Conservation (phyloP, 2,113 vertebrate species). For the Beaufortia kweichowensis region DNA sequence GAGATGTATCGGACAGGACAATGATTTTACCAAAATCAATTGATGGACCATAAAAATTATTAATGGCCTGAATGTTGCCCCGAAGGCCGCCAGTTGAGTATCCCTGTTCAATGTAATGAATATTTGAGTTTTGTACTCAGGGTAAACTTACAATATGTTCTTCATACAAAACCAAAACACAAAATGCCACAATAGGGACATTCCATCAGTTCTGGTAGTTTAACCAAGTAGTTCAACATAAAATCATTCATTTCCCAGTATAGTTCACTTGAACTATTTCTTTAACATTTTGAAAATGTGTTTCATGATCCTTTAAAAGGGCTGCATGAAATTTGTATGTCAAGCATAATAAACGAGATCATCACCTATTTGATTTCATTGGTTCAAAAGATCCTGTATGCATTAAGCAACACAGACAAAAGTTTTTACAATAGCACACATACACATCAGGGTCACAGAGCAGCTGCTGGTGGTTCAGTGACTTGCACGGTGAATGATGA, state of each 20-base stretch:
- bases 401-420: neutral
- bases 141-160: neutral
- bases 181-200: too few relatives aligned
- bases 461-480: constrained; percentile 46
- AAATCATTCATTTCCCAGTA: too few relatives aligned
- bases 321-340: neutral
- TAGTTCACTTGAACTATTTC: too few relatives aligned
- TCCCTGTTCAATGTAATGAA: neutral
- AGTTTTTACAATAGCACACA: neutral
- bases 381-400: neutral
- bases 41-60: neutral
- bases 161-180: too few relatives aligned
- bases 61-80: constrained; percentile 7
- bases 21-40: constrained; percentile 15
- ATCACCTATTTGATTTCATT: neutral
- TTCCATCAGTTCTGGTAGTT: too few relatives aligned
- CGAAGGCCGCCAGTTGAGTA: neutral
- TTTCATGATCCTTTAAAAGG: neutral
- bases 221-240: too few relatives aligned
- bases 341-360: neutral
- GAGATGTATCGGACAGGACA: neutral
- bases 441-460: constrained; percentile 13
- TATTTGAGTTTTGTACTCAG: neutral
- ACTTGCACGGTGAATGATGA: constrained; percentile 64
- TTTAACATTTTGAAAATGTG: too few relatives aligned